phyloP scores from a whole-genome alignment of 2,113 vertebrate genomes.

The Oplegnathus fasciatus region DNA sequence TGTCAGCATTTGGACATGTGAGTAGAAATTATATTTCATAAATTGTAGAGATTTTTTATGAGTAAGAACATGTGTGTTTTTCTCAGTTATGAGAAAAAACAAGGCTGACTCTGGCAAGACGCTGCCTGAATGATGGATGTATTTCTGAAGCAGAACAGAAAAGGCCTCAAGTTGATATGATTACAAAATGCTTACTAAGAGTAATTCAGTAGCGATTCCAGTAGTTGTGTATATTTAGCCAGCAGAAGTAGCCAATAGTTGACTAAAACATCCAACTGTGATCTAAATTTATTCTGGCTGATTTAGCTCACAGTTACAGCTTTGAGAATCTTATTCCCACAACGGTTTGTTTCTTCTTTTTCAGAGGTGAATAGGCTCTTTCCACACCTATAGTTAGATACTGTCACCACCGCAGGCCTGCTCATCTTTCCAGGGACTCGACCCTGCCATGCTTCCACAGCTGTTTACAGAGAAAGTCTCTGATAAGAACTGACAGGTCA shows the following conservation, averaged over 20 bases:
- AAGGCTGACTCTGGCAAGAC: constrained; percentile 15
- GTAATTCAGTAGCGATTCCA: constrained; percentile 54
- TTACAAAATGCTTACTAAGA: constrained; percentile 44
- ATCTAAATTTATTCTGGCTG: constrained; percentile 8
- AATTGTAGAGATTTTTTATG: constrained; percentile 27
- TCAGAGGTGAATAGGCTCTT: neutral
- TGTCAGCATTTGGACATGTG: neutral
- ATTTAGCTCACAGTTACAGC: constrained; percentile 2
- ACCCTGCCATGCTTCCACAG: neutral
- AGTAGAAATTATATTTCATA: constrained; percentile 37
- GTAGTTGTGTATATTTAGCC: constrained; percentile 18
- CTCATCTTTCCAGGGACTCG: constrained; percentile 31
- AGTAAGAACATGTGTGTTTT: constrained; percentile 12
- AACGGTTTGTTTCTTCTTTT: constrained; percentile 9
- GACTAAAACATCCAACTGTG: constrained; percentile 3
- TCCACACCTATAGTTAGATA: constrained; percentile 3
- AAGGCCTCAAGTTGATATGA: constrained; percentile 33
- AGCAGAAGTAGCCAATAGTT: constrained; percentile 16
- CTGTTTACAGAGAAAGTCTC: constrained; percentile 81
- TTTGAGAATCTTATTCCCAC: neutral
- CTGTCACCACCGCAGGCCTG: constrained; percentile 9
- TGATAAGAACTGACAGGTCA: constrained; percentile 84
- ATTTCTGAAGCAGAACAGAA: constrained; percentile 51
- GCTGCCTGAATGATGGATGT: constrained; percentile 49
- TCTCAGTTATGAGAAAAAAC: constrained; percentile 14